Evolutionary conservation across 1,140 invertebrate genomes (phyloP), one percentile per base, ranked within the genome.

Genomic region (Lanistes nyassanus): DNA sequence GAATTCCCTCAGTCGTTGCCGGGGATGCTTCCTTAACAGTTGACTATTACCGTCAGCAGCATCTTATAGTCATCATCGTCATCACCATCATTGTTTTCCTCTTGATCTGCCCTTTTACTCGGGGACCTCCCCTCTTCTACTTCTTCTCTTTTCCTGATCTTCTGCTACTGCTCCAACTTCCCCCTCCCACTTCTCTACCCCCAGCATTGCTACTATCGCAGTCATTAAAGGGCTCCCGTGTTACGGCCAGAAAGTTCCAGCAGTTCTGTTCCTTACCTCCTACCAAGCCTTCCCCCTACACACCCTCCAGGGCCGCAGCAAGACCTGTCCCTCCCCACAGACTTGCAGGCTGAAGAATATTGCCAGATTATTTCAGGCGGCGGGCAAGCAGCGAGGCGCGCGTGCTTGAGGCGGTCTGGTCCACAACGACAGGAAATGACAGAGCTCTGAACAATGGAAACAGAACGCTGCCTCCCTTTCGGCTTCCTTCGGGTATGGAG

Each of bases 51-150:
- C 42, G 0, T 6, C 39, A 42, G 5, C 39, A 42, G 5, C 39
- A 60, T 60, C 29, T 60, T 21, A 60, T 60, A 5, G 21, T 60
- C 56, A 60, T 60, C 56, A 60, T 60, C 56, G 21, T 60, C 56
- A 60, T 60, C 56, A 60, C 21, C 56, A 60, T 60, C 56, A 60
- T 60, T 21, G 21, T 60, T 21, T 7, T 60, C 56, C 5, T 60
- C 56, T 7, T 60, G 13, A 60, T 60, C 58, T 7, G 2, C 13
- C 2, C n/a, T n/a, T n/a, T 47, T 47, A 9, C 1, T 5, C 19
- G 42, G 42, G 2, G 9, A 13, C n/a, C 11, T 13, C n/a, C 31
- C 58, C 9, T 34, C 58, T 60, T 16, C 42, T 47, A 47, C 9
- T 47, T 47, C 42, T 47, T 13, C 42, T n/a, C n/a, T n/a, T n/a